phyloP scores from a whole-genome alignment of 2,888 invertebrate species.

The Aspidapion aeneum region DNA sequence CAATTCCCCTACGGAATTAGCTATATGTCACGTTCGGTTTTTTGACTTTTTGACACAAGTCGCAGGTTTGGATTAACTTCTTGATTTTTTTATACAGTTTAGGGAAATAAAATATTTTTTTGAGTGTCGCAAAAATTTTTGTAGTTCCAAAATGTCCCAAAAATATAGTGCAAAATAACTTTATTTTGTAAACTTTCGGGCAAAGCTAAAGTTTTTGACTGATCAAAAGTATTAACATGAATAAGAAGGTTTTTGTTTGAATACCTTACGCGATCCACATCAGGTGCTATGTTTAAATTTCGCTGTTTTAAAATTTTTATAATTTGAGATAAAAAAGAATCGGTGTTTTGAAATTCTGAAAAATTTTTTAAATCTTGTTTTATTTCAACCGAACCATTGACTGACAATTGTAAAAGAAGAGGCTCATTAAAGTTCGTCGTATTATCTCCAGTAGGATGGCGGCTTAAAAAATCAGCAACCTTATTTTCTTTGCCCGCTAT shows the following conservation, averaged over 20 bases:
- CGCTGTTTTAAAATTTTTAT: neutral
- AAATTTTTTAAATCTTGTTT: neutral
- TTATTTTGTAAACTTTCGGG: neutral
- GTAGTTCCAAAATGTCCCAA: conserved; percentile 5
- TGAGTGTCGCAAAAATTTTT: conserved; percentile 3
- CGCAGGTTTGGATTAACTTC: neutral
- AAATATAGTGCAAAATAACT: conserved; percentile 8
- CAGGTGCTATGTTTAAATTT: neutral
- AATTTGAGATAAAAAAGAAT: neutral
- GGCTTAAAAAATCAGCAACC: neutral
- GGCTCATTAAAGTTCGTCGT: neutral
- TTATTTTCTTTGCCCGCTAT: neutral
- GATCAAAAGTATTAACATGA: neutral
- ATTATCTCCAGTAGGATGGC: neutral
- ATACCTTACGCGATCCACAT: neutral
- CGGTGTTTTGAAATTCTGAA: neutral
- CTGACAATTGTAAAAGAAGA: neutral
- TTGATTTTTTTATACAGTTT: neutral
- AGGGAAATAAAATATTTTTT: neutral
- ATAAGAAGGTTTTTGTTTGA: neutral
- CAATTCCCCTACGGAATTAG: conserved; percentile 1
- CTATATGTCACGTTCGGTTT: too few relatives aligned
- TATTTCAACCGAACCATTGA: neutral
- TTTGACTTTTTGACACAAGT: conserved; percentile 10
- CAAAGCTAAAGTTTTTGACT: neutral